phyloP scores from a whole-genome alignment of 2,888 invertebrate species.

The Drosophila borealis region DNA sequence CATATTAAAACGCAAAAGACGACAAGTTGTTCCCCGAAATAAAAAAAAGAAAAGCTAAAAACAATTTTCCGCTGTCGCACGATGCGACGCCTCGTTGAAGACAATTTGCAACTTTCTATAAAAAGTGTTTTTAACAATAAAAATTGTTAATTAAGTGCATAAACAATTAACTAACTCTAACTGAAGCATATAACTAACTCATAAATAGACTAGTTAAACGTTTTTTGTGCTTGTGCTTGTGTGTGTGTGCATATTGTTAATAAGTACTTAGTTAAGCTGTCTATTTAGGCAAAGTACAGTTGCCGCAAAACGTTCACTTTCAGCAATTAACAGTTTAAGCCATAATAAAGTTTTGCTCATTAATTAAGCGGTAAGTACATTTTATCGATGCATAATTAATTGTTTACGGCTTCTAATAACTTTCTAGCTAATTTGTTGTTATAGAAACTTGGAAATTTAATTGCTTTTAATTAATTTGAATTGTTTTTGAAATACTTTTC shows the following conservation, averaged over 20 bases:
- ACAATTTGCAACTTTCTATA: background rate
- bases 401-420: background rate
- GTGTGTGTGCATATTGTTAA: background rate
- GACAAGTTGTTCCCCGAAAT: background rate
- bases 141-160: background rate
- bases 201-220: background rate
- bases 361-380: conserved; percentile 5
- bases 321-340: background rate
- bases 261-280: background rate
- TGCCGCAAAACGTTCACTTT: conserved; percentile 6
- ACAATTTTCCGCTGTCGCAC: conserved; percentile 9
- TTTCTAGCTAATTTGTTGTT: too few species aligned
- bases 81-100: background rate
- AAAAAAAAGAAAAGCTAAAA: background rate
- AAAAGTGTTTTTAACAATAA: background rate
- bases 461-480: too few species aligned
- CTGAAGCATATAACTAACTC: background rate
- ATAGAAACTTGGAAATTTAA: too few species aligned
- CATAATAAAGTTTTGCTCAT: background rate
- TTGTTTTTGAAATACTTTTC: too few species aligned
- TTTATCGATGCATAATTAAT: background rate
- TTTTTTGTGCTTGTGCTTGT: background rate
- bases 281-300: conserved; percentile 23
- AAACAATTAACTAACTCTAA: conserved; percentile 2
- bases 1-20: conserved; percentile 4